phyloP scores from a whole-genome alignment of 2,797 vertebrate species.

The Crypturellus tataupa region DNA sequence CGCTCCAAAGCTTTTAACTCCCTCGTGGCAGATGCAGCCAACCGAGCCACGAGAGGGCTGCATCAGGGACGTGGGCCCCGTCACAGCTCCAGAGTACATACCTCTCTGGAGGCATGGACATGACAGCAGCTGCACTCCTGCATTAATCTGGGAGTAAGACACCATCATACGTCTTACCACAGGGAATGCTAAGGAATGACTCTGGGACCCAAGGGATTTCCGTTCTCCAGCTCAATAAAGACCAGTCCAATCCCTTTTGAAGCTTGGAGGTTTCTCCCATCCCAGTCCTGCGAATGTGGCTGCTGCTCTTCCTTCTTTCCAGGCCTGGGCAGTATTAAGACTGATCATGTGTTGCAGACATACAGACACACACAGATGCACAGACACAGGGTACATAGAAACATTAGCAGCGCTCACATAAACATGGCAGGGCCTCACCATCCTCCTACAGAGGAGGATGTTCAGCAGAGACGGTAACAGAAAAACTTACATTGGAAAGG shows the following conservation, averaged over 20 bases:
- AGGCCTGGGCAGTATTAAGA: background rate
- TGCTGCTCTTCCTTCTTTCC: background rate
- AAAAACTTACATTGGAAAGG: background rate
- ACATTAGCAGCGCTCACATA: rapidly evolving
- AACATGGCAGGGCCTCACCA: background rate
- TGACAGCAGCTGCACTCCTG: background rate
- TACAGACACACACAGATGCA: too few species aligned
- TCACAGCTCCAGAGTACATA: background rate
- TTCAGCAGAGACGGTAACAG: background rate
- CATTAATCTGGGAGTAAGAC: background rate
- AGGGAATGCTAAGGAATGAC: background rate
- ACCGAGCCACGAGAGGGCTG: rapidly evolving
- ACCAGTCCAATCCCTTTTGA: too few species aligned
- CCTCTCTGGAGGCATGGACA: background rate
- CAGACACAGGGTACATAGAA: background rate
- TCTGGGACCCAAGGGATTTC: background rate
- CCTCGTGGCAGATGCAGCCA: background rate
- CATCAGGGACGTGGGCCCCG: background rate
- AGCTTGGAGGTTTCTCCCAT: background rate
- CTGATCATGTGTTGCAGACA: background rate
- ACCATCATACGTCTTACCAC: background rate
- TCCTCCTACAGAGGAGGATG: background rate
- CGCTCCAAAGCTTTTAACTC: background rate
- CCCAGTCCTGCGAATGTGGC: background rate
- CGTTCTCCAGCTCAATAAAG: background rate